Evolutionary conservation across 2,797 vertebrate genomes (phyloP).

Genomic region (Salarias fasciatus): DNA sequence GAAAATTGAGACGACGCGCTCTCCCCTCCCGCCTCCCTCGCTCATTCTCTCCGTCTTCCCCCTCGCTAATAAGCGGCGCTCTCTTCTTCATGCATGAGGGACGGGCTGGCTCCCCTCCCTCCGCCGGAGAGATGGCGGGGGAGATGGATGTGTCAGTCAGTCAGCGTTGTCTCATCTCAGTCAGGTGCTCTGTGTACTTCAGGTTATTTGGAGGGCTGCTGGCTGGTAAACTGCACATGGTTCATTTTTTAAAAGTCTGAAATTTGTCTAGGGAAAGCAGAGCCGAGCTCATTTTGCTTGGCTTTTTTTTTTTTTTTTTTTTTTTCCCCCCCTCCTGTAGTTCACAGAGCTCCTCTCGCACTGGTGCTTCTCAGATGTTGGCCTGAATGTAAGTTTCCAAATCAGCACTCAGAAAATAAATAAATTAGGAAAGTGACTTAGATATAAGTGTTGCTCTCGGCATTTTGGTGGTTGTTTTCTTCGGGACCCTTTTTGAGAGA

Average conservation of each 20-base stretch:
- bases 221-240: conserved; percentile 46
- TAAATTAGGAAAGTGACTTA: conserved; percentile 4
- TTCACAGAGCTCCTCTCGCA: background rate
- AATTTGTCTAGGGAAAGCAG: conserved; percentile 46
- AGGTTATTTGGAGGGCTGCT: conserved; percentile 69
- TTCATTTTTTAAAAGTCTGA: conserved; percentile 36
- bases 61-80: conserved; percentile 72
- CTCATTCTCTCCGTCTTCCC: conserved; percentile 41
- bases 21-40: background rate
- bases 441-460: conserved; percentile 23
- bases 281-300: conserved; percentile 35
- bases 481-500: background rate
- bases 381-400: conserved; percentile 36
- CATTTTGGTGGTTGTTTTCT: conserved; percentile 36
- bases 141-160: conserved; percentile 79
- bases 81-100: conserved; percentile 73
- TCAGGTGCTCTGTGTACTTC: conserved; percentile 61
- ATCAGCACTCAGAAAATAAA: conserved; percentile 13
- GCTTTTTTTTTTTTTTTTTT: no score
- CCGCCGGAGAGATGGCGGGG: conserved; percentile 61
- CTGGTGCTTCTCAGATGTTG: conserved; percentile 7
- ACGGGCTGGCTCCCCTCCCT: conserved; percentile 47
- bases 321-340: no score
- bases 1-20: conserved; percentile 63
- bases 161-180: conserved; percentile 67